Evolutionary conservation across 2,113 vertebrate species (phyloP).

Genomic region (Macrotus californicus): DNA sequence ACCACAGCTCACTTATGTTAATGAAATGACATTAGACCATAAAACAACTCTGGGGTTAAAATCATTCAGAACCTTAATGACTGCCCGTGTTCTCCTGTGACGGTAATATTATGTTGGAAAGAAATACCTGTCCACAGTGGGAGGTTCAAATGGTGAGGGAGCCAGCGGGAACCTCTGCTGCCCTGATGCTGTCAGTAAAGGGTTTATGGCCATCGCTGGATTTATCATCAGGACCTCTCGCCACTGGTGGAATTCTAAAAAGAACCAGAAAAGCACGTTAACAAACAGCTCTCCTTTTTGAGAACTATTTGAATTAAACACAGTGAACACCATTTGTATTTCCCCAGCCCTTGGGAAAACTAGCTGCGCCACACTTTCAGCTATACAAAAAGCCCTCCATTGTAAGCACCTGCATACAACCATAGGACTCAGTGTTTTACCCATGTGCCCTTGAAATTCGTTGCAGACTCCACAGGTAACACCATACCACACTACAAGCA

Average conservation of each 20-base stretch:
- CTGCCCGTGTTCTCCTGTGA: neutral
- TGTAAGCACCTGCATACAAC: neutral
- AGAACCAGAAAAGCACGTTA: constrained; percentile 40
- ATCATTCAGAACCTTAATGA: neutral
- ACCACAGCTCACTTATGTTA: neutral
- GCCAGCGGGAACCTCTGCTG: constrained; percentile 88
- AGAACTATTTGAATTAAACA: neutral
- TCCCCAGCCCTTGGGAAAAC: neutral
- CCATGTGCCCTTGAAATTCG: neutral
- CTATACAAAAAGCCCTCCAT: neutral
- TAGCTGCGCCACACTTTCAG: neutral
- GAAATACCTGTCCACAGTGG: constrained; percentile 87
- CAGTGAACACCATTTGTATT: neutral
- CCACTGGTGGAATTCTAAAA: constrained; percentile 88
- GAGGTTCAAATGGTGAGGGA: constrained; percentile 87
- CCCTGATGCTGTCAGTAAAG: constrained; percentile 84
- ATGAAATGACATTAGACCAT: neutral
- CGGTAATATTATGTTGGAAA: neutral
- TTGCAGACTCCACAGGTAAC: neutral
- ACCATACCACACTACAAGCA: neutral
- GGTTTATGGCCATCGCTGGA: constrained; percentile 88
- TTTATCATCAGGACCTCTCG: constrained; percentile 91
- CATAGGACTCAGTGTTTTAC: neutral
- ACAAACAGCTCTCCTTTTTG: neutral
- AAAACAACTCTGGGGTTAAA: neutral